These are phyloP conservation scores for Smittia aterrima DNA, from an alignment of 2,888 invertebrate genomes.

Conservation along the genomic window DNA sequence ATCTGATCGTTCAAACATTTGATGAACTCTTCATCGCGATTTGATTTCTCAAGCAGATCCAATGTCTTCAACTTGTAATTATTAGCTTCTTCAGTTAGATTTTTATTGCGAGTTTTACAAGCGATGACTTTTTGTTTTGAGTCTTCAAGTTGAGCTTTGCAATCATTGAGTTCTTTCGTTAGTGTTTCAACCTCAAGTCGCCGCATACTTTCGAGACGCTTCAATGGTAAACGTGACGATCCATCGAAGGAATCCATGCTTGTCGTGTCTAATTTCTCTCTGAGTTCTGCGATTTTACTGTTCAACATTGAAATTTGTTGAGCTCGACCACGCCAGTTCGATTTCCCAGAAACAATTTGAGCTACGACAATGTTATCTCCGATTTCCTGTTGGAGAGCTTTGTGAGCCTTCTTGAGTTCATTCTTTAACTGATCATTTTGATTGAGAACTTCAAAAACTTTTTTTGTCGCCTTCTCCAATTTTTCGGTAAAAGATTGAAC, in stretches of 20 bases:
- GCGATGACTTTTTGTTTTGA: conserved; percentile 65
- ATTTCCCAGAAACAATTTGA: conserved; percentile 58
- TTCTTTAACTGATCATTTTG: conserved; percentile 66
- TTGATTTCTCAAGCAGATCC: conserved; percentile 62
- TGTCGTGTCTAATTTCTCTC: conserved; percentile 57
- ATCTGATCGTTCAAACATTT: conserved; percentile 58
- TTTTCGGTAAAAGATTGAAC: conserved; percentile 63
- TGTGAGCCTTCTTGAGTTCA: conserved; percentile 69
- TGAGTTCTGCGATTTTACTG: conserved; percentile 65
- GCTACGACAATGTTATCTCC: conserved; percentile 69
- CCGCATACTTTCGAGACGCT: conserved; percentile 48
- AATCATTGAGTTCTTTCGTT: conserved; percentile 60
- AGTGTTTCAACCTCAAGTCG: conserved; percentile 58
- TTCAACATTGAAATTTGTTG: conserved; percentile 71
- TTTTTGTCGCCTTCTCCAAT: conserved; percentile 59
- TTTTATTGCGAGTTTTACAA: conserved; percentile 65
- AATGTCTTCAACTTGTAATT: conserved; percentile 60
- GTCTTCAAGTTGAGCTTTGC: conserved; percentile 60
- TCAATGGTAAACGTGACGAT: background rate
- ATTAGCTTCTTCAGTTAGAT: conserved; percentile 64
- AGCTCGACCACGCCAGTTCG: conserved; percentile 74
- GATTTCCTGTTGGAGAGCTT: conserved; percentile 71
- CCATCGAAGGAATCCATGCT: background rate
- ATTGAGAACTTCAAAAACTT: conserved; percentile 69
- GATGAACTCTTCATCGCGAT: conserved; percentile 63